These are phyloP conservation scores for Elgaria multicarinata DNA, from an alignment of 2,113 vertebrate species.

Conservation along the genomic window DNA sequence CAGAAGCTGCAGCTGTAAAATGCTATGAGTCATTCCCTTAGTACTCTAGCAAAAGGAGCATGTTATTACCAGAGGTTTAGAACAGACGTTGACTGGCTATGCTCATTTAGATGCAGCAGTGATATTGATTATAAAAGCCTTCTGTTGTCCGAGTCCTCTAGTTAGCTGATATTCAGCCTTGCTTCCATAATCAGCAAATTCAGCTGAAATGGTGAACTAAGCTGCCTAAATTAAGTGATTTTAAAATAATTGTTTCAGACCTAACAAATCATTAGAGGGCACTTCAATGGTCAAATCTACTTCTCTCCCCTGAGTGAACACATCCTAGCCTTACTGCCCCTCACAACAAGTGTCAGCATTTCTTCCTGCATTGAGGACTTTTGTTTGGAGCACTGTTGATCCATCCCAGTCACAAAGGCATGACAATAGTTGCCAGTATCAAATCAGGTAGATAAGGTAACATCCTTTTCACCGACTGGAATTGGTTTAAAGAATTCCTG, in stretches of 20 bases:
- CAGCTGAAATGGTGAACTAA: conserved; percentile 1
- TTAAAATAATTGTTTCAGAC: conserved; percentile 10
- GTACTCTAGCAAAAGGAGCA: not conserved
- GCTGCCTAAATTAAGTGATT: conserved; percentile 15
- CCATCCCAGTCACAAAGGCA: not conserved
- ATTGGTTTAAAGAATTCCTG: not conserved
- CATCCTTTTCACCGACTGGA: not conserved
- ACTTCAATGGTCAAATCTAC: conserved; percentile 11
- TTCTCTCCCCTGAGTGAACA: not conserved
- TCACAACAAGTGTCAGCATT: conserved; percentile 5
- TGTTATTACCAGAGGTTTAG: conserved; percentile 7
- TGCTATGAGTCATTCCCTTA: not conserved
- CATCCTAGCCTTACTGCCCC: not conserved
- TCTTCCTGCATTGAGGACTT: not conserved
- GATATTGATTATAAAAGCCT: conserved; percentile 26
- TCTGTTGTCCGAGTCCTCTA: not conserved
- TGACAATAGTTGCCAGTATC: not conserved
- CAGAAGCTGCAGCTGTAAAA: not conserved
- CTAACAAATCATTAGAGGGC: conserved; percentile 22
- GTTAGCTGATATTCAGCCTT: conserved; percentile 25
- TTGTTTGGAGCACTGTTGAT: not conserved
- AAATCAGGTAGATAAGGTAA: not conserved
- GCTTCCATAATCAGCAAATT: not conserved
- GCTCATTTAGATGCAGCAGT: not conserved
- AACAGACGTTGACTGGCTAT: not conserved